Conservation (phyloP, 2,888 invertebrate genomes). For the Peribatodes rhomboidaria region DNA sequence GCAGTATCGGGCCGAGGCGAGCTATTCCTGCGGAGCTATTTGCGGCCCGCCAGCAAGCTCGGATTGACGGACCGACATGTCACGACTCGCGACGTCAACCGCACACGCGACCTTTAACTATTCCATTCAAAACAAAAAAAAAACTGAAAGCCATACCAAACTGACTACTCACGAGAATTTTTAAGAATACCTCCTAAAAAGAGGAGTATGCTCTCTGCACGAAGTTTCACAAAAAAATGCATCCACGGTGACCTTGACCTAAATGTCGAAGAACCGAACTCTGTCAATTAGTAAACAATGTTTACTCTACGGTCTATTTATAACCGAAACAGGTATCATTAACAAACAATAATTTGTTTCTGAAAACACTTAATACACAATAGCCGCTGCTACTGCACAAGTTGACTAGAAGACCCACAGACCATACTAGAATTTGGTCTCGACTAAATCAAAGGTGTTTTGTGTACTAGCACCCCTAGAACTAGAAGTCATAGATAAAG, state of each 20-base stretch:
- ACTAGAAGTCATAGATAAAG: slow-evolving; percentile 21
- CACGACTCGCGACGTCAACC: slow-evolving; percentile 73
- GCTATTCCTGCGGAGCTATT: slow-evolving; percentile 83
- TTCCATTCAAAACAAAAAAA: slow-evolving; percentile 57
- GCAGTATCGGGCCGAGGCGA: slow-evolving; percentile 82
- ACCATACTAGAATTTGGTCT: slow-evolving; percentile 21
- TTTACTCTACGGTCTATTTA: slow-evolving; percentile 57
- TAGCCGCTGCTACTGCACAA: slow-evolving; percentile 15
- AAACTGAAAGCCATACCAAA: too few species aligned
- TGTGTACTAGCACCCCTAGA: slow-evolving; percentile 34
- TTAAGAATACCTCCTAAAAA: slow-evolving; percentile 12
- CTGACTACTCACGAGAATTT: slow-evolving; percentile 15
- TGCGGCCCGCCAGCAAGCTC: slow-evolving; percentile 81
- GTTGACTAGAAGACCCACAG: slow-evolving; percentile 12
- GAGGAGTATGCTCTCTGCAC: slow-evolving; percentile 13
- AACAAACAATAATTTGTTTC: slow-evolving; percentile 26
- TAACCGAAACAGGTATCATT: slow-evolving; percentile 44
- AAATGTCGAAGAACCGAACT: slow-evolving; percentile 64
- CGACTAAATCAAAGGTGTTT: slow-evolving; percentile 23
- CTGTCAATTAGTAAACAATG: slow-evolving; percentile 48
- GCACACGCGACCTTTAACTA: slow-evolving; percentile 67
- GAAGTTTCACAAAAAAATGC: slow-evolving; percentile 47
- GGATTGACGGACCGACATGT: slow-evolving; percentile 85
- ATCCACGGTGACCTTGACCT: slow-evolving; percentile 81
- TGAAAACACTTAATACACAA: slow-evolving; percentile 18